Percentiles rank a stretch among this genome's conserved stretches.
Evolutionary conservation across 1,140 invertebrate genomes (phyloP).

Genomic region (Ditylenchus dipsaci): DNA sequence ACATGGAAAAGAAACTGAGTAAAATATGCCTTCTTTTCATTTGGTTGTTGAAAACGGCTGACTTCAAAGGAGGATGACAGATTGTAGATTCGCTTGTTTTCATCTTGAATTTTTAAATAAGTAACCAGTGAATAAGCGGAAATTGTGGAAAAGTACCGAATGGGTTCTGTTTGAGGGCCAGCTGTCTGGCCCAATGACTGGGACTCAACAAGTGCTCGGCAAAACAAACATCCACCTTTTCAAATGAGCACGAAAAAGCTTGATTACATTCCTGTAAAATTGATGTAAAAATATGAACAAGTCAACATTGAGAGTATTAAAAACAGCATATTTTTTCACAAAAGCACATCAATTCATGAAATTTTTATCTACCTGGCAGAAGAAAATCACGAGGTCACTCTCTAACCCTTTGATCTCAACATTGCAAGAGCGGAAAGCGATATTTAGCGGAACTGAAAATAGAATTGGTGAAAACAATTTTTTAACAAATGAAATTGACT

Average conservation of each 20-base stretch:
- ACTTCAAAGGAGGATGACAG: conserved; percentile 20
- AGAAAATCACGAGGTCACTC: conserved; percentile 9
- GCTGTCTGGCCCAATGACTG: conserved; percentile 22
- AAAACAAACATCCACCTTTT: conserved; percentile 14
- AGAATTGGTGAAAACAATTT: neutral
- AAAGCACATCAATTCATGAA: too few species aligned
- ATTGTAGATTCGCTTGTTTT: conserved; percentile 15
- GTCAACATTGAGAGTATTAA: too few species aligned
- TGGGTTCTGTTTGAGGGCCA: conserved; percentile 5
- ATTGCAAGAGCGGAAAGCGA: conserved; percentile 10
- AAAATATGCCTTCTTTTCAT: conserved; percentile 17
- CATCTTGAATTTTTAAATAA: conserved; percentile 18
- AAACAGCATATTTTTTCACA: too few species aligned
- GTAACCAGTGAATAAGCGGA: too few species aligned
- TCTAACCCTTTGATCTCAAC: conserved; percentile 9
- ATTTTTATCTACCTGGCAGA: conserved; percentile 20
- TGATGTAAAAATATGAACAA: conserved; percentile 7
- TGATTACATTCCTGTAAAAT: conserved; percentile 30
- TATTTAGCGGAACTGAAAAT: conserved; percentile 17
- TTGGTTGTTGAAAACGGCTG: conserved; percentile 12
- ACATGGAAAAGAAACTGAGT: neutral
- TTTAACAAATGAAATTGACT: neutral
- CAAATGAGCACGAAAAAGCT: conserved; percentile 12
- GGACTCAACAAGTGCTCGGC: conserved; percentile 19
- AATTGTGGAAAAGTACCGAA: conserved; percentile 33